A percentile compares a stretch with the other conserved stretches of the same genome.
These are phyloP conservation scores for Choreutis nemorana DNA, from an alignment of 2,888 invertebrate species.

Conservation along the genomic window DNA sequence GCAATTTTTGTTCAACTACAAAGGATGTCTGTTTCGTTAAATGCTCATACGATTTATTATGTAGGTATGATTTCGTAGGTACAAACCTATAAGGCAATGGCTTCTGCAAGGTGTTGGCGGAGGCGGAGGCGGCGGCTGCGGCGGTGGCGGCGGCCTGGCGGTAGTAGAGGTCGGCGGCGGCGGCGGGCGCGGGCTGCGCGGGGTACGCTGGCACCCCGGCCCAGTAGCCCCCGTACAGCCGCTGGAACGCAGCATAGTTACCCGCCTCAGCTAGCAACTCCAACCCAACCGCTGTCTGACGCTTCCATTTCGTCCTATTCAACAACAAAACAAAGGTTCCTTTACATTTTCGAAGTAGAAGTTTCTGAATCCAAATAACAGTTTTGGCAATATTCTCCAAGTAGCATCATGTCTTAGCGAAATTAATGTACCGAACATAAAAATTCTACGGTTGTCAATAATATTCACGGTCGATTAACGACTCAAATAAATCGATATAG, in stretches of 20 bases:
- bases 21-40: too few species aligned
- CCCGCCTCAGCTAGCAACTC: conserved; percentile 97
- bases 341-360: not conserved
- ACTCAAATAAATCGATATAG: conserved; percentile 26
- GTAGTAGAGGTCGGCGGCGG: conserved; percentile 82
- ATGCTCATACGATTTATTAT: too few species aligned
- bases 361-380: not conserved
- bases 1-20: too few species aligned
- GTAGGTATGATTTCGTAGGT: too few species aligned
- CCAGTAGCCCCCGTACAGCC: conserved; percentile 85
- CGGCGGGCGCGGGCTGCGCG: conserved; percentile 72
- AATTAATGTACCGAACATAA: too few species aligned
- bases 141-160: conserved; percentile 81
- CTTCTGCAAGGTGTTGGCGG: conserved; percentile 82
- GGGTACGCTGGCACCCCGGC: conserved; percentile 74
- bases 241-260: conserved; percentile 98
- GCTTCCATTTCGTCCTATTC: conserved; percentile 97
- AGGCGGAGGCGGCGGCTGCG: conserved; percentile 61
- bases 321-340: not conserved
- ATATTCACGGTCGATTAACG: conserved; percentile 37
- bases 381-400: not conserved
- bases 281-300: conserved; percentile 96
- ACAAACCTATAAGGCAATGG: conserved; percentile 80
- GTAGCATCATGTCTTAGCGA: not conserved
- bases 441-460: not conserved